phyloP scores from a whole-genome alignment of 2,888 invertebrate species.

The Pandemis corylana region DNA sequence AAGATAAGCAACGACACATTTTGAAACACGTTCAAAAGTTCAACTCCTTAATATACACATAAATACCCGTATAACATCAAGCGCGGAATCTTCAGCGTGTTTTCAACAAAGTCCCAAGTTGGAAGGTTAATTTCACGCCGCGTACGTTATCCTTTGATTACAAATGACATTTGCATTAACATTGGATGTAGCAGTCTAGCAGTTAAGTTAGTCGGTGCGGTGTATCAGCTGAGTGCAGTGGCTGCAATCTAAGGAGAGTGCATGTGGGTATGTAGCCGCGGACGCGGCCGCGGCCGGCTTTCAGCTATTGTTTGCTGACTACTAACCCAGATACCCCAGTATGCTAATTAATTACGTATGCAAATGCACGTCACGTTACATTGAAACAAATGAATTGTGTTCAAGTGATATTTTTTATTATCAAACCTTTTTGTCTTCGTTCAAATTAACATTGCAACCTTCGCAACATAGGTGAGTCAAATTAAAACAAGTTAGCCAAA shows the following conservation, averaged over 20 bases:
- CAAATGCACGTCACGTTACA: slow-evolving; percentile 7
- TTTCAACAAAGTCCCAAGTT: slow-evolving; percentile 13
- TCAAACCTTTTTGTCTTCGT: not conserved
- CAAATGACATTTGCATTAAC: slow-evolving; percentile 36
- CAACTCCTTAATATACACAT: not conserved
- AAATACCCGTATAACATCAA: slow-evolving; percentile 6
- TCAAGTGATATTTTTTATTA: not conserved
- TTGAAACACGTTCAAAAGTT: slow-evolving; percentile 2
- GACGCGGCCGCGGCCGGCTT: slow-evolving; percentile 39
- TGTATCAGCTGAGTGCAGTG: slow-evolving; percentile 39
- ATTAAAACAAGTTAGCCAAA: too few species aligned
- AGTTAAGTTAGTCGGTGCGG: slow-evolving; percentile 28
- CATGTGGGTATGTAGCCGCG: slow-evolving; percentile 13
- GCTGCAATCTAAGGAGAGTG: slow-evolving; percentile 39
- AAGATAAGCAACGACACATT: slow-evolving; percentile 7
- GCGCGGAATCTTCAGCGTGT: slow-evolving; percentile 5
- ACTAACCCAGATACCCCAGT: slow-evolving; percentile 37
- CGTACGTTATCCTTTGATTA: slow-evolving; percentile 32
- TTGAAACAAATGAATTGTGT: not conserved
- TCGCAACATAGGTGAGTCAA: too few species aligned
- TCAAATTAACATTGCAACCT: too few species aligned
- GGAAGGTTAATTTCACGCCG: slow-evolving; percentile 21
- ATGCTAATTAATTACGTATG: slow-evolving; percentile 37
- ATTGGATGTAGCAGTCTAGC: slow-evolving; percentile 28
- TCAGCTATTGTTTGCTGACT: slow-evolving; percentile 38